Percentiles rank a stretch among this genome's conserved stretches.
phyloP scores from a whole-genome alignment of 2,797 vertebrate genomes.

The Adelosebastes latens region DNA sequence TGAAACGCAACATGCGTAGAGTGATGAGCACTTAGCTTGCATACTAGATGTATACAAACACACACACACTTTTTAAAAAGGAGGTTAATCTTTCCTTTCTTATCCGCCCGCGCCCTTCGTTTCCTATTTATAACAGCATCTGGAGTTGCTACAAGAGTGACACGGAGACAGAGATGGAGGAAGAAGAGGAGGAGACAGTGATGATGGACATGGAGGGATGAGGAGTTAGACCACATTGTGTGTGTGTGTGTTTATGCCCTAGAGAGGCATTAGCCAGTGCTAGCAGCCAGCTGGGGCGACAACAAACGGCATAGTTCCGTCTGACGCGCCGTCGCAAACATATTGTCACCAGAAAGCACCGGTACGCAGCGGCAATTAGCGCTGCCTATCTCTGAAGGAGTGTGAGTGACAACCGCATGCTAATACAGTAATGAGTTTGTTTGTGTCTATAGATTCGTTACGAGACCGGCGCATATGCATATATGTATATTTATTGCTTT shows the following conservation, averaged over 20 bases:
- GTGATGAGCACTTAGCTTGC: slow-evolving; percentile 31
- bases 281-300: slow-evolving; percentile 51
- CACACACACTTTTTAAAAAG: slow-evolving; percentile 11
- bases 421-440: neutral
- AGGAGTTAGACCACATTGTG: neutral
- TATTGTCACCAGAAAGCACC: slow-evolving; percentile 43
- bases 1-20: slow-evolving; percentile 32
- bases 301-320: slow-evolving; percentile 45
- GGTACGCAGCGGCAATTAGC: slow-evolving; percentile 57
- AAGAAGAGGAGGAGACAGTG: slow-evolving; percentile 1
- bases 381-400: slow-evolving; percentile 23
- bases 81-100: slow-evolving; percentile 14
- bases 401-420: neutral
- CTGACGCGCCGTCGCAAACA: slow-evolving; percentile 49
- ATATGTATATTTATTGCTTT: neutral
- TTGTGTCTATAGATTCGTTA: neutral
- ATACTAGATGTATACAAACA: slow-evolving; percentile 16
- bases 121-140: slow-evolving; percentile 51
- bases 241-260: neutral
- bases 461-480: neutral
- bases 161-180: neutral
- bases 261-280: slow-evolving; percentile 1
- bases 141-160: slow-evolving; percentile 23
- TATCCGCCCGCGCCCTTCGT: neutral
- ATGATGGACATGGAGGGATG: slow-evolving; percentile 6